Percentiles rank a stretch among this genome's conserved stretches.
Evolutionary conservation across 2,113 vertebrate species (phyloP).

Genomic region (Tyto alba): DNA sequence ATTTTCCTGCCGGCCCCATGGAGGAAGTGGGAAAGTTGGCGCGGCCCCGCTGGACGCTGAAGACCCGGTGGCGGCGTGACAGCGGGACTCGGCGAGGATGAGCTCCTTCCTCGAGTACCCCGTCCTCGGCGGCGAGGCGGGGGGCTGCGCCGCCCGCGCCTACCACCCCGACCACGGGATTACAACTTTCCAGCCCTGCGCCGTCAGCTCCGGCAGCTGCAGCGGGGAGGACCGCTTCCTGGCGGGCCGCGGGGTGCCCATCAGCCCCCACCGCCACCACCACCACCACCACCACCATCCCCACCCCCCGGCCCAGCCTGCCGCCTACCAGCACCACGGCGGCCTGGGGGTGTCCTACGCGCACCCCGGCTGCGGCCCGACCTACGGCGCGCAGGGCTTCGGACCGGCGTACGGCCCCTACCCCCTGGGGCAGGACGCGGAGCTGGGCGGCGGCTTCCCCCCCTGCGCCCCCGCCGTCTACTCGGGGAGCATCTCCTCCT

Average conservation of each 20-base stretch:
- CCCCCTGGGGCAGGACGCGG: conserved; percentile 88
- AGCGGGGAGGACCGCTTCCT: conserved; percentile 88
- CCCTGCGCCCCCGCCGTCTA: conserved; percentile 89
- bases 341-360: conserved; percentile 86
- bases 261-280: conserved; percentile 77
- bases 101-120: conserved; percentile 96
- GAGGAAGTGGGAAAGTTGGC: conserved; percentile 91
- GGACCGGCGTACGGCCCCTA: conserved; percentile 83
- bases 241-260: conserved; percentile 83
- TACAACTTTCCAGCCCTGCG: conserved; percentile 95
- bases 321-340: conserved; percentile 82
- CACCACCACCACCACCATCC: conserved; percentile 75
- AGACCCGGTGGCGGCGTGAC: conserved; percentile 80
- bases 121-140: conserved; percentile 82
- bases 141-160: conserved; percentile 84
- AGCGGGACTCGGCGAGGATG: conserved; percentile 88
- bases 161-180: conserved; percentile 92
- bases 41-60: conserved; percentile 84
- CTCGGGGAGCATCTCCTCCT: conserved; percentile 83
- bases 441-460: conserved; percentile 82
- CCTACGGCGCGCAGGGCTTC: conserved; percentile 88
- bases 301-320: conserved; percentile 73
- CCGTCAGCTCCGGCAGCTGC: conserved; percentile 87
- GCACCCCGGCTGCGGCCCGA: conserved; percentile 82
- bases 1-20: conserved; percentile 79